phyloP scores from a whole-genome alignment of 2,888 invertebrate genomes.

The Protophormia terraenovae region DNA sequence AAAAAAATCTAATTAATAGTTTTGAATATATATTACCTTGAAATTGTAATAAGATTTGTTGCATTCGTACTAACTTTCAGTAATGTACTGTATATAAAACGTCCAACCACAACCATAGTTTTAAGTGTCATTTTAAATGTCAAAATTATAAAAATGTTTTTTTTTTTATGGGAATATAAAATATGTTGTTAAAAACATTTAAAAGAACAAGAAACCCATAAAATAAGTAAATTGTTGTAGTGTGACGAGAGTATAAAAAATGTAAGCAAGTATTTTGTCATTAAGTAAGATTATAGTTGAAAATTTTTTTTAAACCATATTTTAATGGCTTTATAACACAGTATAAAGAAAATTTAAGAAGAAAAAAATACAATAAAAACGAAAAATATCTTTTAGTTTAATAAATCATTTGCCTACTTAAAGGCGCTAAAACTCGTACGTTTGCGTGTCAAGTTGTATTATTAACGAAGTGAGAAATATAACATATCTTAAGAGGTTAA shows the following conservation, averaged over 20 bases:
- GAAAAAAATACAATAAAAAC: not conserved
- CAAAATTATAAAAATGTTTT: not conserved
- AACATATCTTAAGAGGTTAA: conserved; percentile 9
- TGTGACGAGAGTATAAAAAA: not conserved
- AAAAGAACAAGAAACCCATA: not conserved
- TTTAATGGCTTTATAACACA: not conserved
- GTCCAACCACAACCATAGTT: not conserved
- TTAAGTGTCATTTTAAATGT: not conserved
- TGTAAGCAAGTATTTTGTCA: not conserved
- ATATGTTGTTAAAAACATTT: not conserved
- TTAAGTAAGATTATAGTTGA: not conserved
- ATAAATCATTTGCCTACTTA: conserved; percentile 28
- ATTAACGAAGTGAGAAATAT: not conserved
- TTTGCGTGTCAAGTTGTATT: conserved; percentile 45
- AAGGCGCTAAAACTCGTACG: conserved; percentile 23
- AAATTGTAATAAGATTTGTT: too few species aligned
- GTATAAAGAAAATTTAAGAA: too few species aligned
- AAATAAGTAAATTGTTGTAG: not conserved
- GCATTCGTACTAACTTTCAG: too few species aligned
- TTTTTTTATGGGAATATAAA: not conserved
- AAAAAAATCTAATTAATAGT: too few species aligned
- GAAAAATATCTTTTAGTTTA: not conserved
- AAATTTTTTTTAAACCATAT: not conserved
- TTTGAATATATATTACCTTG: too few species aligned
- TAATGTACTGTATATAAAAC: too few species aligned